Evolutionary conservation across 2,888 invertebrate species (phyloP).

Genomic region (Acrocera orbiculus): DNA sequence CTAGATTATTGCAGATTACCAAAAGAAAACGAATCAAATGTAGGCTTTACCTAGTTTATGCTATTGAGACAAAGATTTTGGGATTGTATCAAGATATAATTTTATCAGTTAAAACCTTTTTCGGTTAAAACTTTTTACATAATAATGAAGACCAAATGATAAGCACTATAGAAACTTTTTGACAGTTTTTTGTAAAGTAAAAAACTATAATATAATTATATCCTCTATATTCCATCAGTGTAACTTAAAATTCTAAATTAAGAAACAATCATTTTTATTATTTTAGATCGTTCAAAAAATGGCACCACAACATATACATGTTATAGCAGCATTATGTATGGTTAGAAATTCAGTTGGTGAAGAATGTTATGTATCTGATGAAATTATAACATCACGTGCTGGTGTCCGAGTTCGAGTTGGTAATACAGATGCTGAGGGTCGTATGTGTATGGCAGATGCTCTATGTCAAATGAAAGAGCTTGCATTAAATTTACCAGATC

Average conservation of each 20-base stretch:
- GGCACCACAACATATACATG: conserved; percentile 54
- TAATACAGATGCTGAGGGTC: conserved; percentile 92
- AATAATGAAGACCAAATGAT: too few species aligned
- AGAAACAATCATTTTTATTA: conserved; percentile 36
- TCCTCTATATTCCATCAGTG: too few species aligned
- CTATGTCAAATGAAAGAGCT: conserved; percentile 52
- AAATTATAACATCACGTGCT: conserved; percentile 66
- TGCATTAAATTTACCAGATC: conserved; percentile 50
- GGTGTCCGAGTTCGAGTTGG: conserved; percentile 72
- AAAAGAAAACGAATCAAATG: too few species aligned
- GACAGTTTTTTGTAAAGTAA: too few species aligned
- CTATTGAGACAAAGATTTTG: too few species aligned
- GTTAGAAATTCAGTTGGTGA: conserved; percentile 84
- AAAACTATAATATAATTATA: too few species aligned
- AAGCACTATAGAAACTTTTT: too few species aligned
- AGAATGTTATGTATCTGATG: conserved; percentile 78
- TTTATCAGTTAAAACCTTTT: too few species aligned
- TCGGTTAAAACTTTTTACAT: too few species aligned
- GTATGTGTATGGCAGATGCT: conserved; percentile 84
- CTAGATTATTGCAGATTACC: too few species aligned
- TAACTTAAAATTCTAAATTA: conserved; percentile 3
- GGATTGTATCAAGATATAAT: too few species aligned
- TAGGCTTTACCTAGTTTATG: too few species aligned
- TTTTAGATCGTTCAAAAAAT: conserved; percentile 28
- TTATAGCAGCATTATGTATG: conserved; percentile 66